A percentile compares a stretch with the other conserved stretches of the same genome.
phyloP scores from a whole-genome alignment of 2,797 vertebrate genomes.

The Scyliorhinus canicula region DNA sequence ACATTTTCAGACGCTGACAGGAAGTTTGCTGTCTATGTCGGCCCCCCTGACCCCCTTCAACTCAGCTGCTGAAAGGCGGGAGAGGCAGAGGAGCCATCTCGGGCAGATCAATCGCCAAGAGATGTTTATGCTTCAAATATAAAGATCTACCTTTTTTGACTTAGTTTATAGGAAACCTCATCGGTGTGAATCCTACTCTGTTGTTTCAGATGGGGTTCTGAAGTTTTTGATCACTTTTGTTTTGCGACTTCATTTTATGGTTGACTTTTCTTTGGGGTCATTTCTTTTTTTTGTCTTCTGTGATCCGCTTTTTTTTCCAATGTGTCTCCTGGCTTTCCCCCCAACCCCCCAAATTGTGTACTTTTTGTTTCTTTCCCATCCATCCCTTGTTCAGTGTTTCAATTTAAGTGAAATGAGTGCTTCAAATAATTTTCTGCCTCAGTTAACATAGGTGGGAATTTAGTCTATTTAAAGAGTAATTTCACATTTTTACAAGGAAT shows the following conservation, averaged over 20 bases:
- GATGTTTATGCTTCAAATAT: neutral
- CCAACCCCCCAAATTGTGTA: neutral
- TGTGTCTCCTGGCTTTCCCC: neutral
- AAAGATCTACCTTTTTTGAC: neutral
- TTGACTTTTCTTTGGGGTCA: neutral
- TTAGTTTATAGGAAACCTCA: neutral
- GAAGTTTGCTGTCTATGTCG: neutral
- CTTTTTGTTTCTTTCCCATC: neutral
- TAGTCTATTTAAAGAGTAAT: neutral
- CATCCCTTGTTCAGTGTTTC: neutral
- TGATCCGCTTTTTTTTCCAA: neutral
- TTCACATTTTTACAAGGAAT: neutral
- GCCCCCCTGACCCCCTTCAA: neutral
- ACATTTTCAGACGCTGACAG: neutral
- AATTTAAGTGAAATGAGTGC: neutral
- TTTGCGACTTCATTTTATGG: neutral
- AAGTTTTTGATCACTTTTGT: neutral
- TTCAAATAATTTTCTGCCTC: neutral
- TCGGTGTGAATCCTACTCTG: neutral
- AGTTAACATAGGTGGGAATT: neutral
- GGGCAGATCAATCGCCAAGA: neutral
- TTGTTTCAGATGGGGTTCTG: neutral
- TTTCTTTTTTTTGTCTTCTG: neutral
- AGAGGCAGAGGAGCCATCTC: neutral
- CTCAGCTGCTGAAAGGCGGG: constrained; percentile 23